Percentiles rank a stretch among this genome's conserved stretches.
Evolutionary conservation across 2,113 vertebrate species (phyloP).

Genomic region (Bubo blakistoni): DNA sequence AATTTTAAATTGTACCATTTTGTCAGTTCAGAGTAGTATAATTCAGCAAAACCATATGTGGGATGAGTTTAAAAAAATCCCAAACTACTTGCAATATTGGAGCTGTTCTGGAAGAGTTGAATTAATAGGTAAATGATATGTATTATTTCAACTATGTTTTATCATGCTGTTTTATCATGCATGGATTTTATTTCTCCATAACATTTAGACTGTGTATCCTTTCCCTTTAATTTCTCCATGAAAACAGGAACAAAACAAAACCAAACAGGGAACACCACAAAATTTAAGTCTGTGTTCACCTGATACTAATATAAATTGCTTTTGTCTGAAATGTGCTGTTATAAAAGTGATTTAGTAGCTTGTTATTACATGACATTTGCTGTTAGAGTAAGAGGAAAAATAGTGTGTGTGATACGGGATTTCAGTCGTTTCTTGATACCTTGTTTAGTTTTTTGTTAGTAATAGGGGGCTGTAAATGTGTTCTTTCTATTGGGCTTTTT

Average conservation of each 20-base stretch:
- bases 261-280: neutral
- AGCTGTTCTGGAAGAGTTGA: neutral
- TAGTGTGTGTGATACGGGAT: fast-evolving
- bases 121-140: neutral
- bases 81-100: neutral
- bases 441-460: neutral
- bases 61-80: neutral
- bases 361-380: neutral
- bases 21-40: neutral
- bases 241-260: neutral
- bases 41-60: neutral
- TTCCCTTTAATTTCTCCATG: neutral
- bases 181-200: neutral
- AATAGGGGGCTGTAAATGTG: neutral
- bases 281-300: neutral
- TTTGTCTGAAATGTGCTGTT: neutral
- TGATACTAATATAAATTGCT: neutral
- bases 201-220: neutral
- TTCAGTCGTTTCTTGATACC: neutral
- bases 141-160: neutral
- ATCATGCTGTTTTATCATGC: neutral
- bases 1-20: neutral
- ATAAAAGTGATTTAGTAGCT: neutral
- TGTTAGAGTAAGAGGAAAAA: neutral
- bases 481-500: neutral